Conservation (phyloP, 2,797 vertebrate species). For the Synaphobranchus kaupii region DNA sequence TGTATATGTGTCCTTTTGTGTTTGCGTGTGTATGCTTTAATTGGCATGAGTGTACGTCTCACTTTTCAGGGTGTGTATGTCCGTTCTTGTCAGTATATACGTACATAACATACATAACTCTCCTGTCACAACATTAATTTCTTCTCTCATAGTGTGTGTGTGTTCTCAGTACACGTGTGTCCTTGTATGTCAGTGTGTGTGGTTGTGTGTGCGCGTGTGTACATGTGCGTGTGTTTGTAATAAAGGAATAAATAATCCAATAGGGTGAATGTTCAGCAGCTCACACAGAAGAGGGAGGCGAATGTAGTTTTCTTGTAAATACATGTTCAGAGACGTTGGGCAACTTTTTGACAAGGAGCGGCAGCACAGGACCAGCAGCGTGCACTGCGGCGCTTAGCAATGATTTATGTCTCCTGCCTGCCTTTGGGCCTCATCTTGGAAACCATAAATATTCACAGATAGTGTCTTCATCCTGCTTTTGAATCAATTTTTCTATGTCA, state of each 20-base stretch:
- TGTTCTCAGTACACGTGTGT: not conserved
- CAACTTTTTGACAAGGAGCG: not conserved
- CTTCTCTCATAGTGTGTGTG: not conserved
- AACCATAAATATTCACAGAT: slow-evolving; percentile 43
- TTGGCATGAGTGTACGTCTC: not conserved
- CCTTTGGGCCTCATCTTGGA: slow-evolving; percentile 63
- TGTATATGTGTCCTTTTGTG: not conserved
- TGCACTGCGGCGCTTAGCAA: slow-evolving; percentile 47
- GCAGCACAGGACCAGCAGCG: slow-evolving; percentile 30
- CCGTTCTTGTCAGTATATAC: not conserved
- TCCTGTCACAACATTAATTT: not conserved
- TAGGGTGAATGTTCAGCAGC: not conserved
- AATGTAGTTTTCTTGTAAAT: not conserved
- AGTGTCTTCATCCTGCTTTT: slow-evolving; percentile 34
- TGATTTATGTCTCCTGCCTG: slow-evolving; percentile 76
- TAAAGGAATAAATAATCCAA: no score
- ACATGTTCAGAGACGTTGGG: not conserved
- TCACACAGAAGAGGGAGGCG: slow-evolving; percentile 26
- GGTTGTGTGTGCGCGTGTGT: not conserved
- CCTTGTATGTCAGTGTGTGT: not conserved
- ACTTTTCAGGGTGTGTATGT: not conserved
- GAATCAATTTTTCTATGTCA: not conserved
- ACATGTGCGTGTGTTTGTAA: not conserved
- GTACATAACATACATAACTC: not conserved
- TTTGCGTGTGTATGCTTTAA: not conserved